These are phyloP conservation scores for Tetramorium parvispinum DNA, from an alignment of 1,140 invertebrate genomes.

Conservation along the genomic window DNA sequence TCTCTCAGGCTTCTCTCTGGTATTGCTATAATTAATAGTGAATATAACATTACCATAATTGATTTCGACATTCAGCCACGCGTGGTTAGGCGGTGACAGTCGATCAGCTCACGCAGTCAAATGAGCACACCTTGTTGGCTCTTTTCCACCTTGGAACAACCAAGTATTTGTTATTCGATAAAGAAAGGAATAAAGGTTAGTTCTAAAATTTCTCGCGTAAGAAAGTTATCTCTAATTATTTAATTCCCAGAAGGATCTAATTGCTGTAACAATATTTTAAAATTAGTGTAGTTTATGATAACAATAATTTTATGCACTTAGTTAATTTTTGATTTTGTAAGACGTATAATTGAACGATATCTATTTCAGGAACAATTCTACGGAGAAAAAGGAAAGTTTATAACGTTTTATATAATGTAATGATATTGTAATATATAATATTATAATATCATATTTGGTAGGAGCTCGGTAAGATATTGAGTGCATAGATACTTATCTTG, in stretches of 20 bases:
- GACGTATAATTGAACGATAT: neutral
- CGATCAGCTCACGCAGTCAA: too few species aligned
- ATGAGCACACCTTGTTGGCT: too few species aligned
- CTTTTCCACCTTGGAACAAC: neutral
- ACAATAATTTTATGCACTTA: neutral
- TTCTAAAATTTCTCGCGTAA: neutral
- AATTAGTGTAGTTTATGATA: neutral
- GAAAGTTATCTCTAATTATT: neutral
- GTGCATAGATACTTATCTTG: neutral
- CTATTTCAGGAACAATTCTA: neutral
- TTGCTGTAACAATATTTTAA: neutral
- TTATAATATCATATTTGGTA: neutral
- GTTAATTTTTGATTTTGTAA: neutral
- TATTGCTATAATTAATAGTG: neutral
- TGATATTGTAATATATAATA: neutral
- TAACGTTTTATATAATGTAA: neutral
- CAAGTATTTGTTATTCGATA: neutral
- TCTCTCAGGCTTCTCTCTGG: too few species aligned
- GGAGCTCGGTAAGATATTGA: neutral
- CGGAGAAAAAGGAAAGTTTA: neutral
- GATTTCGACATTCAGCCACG: neutral
- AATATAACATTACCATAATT: neutral
- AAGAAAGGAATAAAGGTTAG: constrained; percentile 2
- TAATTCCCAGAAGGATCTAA: neutral
- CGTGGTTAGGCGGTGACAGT: neutral